Conservation (phyloP, 2,113 vertebrate species). For the Clarias batrachus region DNA sequence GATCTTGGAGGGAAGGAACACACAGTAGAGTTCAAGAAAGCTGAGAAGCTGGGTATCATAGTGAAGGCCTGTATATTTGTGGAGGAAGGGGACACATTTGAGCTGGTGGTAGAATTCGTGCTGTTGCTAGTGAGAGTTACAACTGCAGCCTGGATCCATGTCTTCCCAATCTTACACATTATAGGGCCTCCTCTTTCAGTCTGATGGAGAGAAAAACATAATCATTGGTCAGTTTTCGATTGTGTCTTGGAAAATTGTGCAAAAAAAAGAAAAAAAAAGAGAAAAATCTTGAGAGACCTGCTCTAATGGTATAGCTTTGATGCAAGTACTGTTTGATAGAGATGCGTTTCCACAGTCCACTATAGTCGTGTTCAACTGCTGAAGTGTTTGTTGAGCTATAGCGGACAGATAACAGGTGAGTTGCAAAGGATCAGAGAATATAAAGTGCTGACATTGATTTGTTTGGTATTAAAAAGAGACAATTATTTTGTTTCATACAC, state of each 20-base stretch:
- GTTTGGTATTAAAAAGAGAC: neutral
- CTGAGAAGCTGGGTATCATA: neutral
- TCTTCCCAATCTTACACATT: conserved; percentile 38
- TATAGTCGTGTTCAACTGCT: conserved; percentile 37
- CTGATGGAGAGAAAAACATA: conserved; percentile 14
- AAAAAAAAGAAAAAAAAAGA: neutral
- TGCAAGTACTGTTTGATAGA: conserved; percentile 40
- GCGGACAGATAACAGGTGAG: neutral
- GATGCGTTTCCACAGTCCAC: conserved; percentile 45
- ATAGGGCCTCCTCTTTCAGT: conserved; percentile 34
- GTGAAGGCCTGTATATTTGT: conserved; percentile 24
- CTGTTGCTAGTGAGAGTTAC: neutral
- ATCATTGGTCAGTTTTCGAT: neutral
- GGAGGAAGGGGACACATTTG: neutral
- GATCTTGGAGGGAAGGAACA: conserved; percentile 13
- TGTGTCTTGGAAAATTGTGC: neutral
- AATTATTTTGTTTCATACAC: neutral
- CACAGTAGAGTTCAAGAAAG: conserved; percentile 18
- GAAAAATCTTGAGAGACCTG: conserved; percentile 3
- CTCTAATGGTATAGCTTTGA: conserved; percentile 14
- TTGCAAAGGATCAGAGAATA: neutral
- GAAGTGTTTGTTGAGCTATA: conserved; percentile 45
- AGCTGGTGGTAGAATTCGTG: neutral
- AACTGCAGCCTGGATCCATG: conserved; percentile 44
- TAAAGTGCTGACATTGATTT: neutral